A percentile compares a stretch with the other conserved stretches of the same genome.
Conservation (phyloP, 2,113 vertebrate species). For the Notarius quadriscutis region DNA sequence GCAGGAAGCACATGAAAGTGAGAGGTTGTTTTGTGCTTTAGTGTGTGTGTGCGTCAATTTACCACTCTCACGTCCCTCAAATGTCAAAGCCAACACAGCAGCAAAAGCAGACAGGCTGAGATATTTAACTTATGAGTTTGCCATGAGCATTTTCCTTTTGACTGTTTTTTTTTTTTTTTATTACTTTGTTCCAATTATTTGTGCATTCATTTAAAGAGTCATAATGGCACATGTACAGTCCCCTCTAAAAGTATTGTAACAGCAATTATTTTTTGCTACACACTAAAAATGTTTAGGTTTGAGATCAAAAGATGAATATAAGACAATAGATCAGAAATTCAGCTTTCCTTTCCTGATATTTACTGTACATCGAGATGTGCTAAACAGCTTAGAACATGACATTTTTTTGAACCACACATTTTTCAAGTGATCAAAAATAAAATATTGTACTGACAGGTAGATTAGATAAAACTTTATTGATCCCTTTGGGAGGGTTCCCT, state of each 20-base stretch:
- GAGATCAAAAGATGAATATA: background rate
- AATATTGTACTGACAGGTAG: background rate
- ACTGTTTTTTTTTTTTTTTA: background rate
- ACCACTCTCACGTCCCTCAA: conserved; percentile 16
- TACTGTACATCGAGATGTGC: background rate
- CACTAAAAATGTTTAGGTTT: background rate
- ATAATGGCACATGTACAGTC: background rate
- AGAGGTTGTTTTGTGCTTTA: conserved; percentile 33
- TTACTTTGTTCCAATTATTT: background rate
- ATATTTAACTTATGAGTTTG: background rate
- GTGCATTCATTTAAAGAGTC: background rate
- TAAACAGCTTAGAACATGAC: background rate
- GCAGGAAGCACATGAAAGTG: conserved; percentile 44
- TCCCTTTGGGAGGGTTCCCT: no score
- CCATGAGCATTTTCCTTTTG: background rate
- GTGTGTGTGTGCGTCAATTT: conserved; percentile 23
- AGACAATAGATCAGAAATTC: background rate
- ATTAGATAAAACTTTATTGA: no score
- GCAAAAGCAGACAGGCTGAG: conserved; percentile 16
- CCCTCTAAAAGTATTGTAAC: background rate
- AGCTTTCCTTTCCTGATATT: no score
- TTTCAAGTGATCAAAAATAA: background rate
- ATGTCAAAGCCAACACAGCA: conserved; percentile 43
- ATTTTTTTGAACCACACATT: background rate
- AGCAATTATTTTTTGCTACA: background rate